Evolutionary conservation across 1,140 invertebrate species (phyloP).

Genomic region (Arctopsyche grandis): DNA sequence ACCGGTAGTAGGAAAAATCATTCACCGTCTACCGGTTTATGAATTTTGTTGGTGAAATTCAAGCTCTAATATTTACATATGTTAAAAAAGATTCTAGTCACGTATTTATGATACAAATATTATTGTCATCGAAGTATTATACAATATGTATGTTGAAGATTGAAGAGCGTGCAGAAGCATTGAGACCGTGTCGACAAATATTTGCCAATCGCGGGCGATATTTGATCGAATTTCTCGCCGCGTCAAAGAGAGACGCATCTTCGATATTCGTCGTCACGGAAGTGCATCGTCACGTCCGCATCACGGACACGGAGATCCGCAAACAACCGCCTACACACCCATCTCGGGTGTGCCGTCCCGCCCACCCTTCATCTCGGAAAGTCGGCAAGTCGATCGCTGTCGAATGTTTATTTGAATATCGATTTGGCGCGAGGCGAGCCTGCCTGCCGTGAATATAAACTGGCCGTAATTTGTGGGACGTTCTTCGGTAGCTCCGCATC

Average conservation of each 20-base stretch:
- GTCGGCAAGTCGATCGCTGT: background rate
- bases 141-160: no score
- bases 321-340: background rate
- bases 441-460: conserved; percentile 44
- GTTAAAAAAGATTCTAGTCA: no score
- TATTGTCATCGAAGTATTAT: no score
- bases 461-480: conserved; percentile 44
- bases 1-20: no score
- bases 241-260: background rate
- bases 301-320: no score
- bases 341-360: no score
- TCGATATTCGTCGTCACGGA: conserved; percentile 4
- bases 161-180: background rate
- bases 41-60: no score
- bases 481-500: background rate
- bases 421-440: conserved; percentile 40
- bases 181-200: background rate
- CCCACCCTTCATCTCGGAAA: no score
- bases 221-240: background rate
- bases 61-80: no score
- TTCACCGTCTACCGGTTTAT: no score
- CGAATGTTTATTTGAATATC: conserved; percentile 52
- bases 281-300: background rate
- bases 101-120: no score
- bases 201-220: conserved; percentile 3